Percentiles rank a stretch among this genome's conserved stretches.
phyloP scores from a whole-genome alignment of 2,113 vertebrate genomes.

The Pachycephala philippinensis region DNA sequence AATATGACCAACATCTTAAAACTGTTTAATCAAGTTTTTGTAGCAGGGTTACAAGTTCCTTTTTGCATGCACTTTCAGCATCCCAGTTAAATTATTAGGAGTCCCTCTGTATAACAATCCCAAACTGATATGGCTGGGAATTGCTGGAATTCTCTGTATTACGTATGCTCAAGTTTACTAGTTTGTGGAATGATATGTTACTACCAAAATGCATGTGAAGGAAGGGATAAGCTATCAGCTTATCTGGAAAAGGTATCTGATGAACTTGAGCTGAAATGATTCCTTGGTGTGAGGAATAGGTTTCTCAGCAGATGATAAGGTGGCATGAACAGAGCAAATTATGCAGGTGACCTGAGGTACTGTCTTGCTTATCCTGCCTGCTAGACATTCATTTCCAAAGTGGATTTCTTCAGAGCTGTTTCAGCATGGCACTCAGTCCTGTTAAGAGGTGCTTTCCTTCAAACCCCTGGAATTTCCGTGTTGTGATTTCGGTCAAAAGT shows the following conservation, averaged over 20 bases:
- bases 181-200: neutral
- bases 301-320: neutral
- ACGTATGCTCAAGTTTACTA: neutral
- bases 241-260: neutral
- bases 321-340: neutral
- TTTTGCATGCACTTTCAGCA: neutral
- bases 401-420: neutral
- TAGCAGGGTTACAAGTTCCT: neutral
- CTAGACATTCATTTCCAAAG: neutral
- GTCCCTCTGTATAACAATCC: neutral
- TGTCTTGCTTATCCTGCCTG: neutral
- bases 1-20: neutral
- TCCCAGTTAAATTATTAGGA: neutral
- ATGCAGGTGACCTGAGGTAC: neutral
- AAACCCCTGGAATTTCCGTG: neutral
- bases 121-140: neutral
- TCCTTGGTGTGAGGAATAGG: neutral
- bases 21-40: neutral
- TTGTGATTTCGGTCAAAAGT: neutral
- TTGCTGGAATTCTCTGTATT: neutral
- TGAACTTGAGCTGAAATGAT: neutral
- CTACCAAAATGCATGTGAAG: neutral
- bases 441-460: neutral
- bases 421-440: neutral
- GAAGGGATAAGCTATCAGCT: neutral